Base-by-base conservation (phyloP, 2,113 vertebrate species). In the Anthoscopus minutus region DNA sequence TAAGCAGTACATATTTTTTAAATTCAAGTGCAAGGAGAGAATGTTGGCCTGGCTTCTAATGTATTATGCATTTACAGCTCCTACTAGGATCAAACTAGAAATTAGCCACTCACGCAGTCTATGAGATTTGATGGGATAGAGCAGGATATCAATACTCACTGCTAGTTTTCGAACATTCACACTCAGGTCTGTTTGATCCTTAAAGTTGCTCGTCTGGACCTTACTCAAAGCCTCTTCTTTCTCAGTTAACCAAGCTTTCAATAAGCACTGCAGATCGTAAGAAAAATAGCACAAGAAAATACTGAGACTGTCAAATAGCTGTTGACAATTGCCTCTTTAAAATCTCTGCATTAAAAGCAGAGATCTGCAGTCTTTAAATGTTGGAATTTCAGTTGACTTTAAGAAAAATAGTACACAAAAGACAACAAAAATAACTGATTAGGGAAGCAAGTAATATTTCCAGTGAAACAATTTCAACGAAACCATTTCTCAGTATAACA, bases 241-340 rank as follows among this genome's bases (percentile, higher is more conserved):
- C 96, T 99, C 98, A 17, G 96, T 97, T 80, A 99, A 95, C 99
- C 99, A 99, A 10, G 96, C 97, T 94, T 98, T 98, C 96, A 99
- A 98, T 88, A 99, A 97, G 94, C 97, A 98, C 99, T 99, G 91
- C 16, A 92, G 89, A 89, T 65, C 80, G 73, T 22, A 89, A 90
- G 62, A 60, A 94, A 92, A 89, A 92, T 0, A 92, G 27, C 45
- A 73, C 8, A 79, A 83, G 77, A 90, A 74, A 86, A 86, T 13
- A 80, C 9, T 22, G 77, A 24, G 17, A 35, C 11, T 48, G 44
- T 74, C 38, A 86, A 92, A 86, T 13, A 66, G 18, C 30, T 60
- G 56, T n/a, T 67, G 72, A 48, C 19, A 71, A 72, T 33, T 86
- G 15, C 10, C 50, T 51, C 25, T 62, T 87, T 71, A 91, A 78